Conservation (phyloP, 2,797 vertebrate genomes). For the Spinus pinus region DNA sequence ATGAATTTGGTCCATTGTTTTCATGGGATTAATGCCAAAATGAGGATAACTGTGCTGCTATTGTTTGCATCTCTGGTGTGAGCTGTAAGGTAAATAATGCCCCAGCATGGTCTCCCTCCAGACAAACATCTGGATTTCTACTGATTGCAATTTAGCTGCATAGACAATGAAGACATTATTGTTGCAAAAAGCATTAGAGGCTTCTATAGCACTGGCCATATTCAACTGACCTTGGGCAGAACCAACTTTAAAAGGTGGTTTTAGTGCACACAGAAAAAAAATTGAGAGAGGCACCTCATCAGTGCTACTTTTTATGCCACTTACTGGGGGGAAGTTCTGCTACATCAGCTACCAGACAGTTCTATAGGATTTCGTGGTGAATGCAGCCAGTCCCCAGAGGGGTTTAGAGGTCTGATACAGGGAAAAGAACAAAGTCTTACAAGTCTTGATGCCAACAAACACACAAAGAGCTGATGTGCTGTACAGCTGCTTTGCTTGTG, state of each 20-base stretch:
- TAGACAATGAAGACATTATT: conserved; percentile 41
- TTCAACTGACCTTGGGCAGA: conserved; percentile 45
- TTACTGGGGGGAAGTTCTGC: conserved; percentile 27
- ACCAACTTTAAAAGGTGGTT: conserved; percentile 37
- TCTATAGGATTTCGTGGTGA: not conserved
- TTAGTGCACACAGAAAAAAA: not conserved
- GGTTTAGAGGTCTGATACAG: not conserved
- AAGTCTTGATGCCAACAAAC: not conserved
- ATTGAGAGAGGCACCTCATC: not conserved
- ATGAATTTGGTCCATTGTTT: not conserved
- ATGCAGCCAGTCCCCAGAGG: not conserved
- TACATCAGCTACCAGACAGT: conserved; percentile 31
- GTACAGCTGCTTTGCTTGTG: not conserved
- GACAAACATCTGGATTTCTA: conserved; percentile 47
- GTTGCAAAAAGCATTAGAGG: conserved; percentile 46
- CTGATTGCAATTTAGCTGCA: conserved; percentile 36
- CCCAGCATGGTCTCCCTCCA: not conserved
- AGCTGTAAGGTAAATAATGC: conserved; percentile 32
- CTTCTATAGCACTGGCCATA: not conserved
- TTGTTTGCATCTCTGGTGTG: not conserved
- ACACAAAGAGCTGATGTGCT: not conserved
- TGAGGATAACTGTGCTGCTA: not conserved
- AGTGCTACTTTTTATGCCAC: not conserved
- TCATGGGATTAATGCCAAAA: not conserved
- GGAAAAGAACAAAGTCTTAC: not conserved